A percentile compares a stretch with the other conserved stretches of the same genome.
Conservation (phyloP, 1,140 invertebrate species). For the Bombyx mandarina region DNA sequence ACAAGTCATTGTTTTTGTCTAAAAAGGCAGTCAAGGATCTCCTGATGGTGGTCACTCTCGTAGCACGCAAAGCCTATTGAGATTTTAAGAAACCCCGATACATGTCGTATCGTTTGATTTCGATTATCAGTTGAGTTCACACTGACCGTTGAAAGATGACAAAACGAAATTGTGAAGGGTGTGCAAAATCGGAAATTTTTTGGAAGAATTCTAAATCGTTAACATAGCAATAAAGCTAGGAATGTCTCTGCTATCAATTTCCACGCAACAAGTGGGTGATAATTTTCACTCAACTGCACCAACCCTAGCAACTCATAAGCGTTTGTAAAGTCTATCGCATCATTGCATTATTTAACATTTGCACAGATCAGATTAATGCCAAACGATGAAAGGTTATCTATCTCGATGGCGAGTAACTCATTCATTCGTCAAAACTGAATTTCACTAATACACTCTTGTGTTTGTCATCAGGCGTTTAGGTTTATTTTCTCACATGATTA, state of each 20-base stretch:
- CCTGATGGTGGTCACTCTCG: too few relatives aligned
- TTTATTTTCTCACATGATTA: slow-evolving; percentile 23
- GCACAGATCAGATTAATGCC: slow-evolving; percentile 17
- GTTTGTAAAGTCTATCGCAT: slow-evolving; percentile 15
- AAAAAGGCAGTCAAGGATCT: too few relatives aligned
- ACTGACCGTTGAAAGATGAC: too few relatives aligned
- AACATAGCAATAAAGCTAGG: too few relatives aligned
- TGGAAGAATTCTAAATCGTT: too few relatives aligned
- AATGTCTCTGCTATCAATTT: slow-evolving; percentile 57
- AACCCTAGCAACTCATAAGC: slow-evolving; percentile 17
- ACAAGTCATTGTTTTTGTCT: too few relatives aligned
- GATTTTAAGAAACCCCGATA: too few relatives aligned
- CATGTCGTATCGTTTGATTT: too few relatives aligned
- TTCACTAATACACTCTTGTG: slow-evolving; percentile 28
- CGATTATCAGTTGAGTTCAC: too few relatives aligned
- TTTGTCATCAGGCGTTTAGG: slow-evolving; percentile 20
- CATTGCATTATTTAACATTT: slow-evolving; percentile 7
- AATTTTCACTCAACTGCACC: slow-evolving; percentile 59
- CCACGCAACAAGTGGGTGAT: slow-evolving; percentile 65
- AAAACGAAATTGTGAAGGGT: too few relatives aligned
- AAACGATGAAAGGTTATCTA: slow-evolving; percentile 17
- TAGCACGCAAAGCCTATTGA: too few relatives aligned
- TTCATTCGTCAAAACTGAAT: slow-evolving; percentile 21
- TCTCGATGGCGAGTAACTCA: slow-evolving; percentile 7
- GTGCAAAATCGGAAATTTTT: too few relatives aligned